Evolutionary conservation across 2,113 vertebrate genomes (phyloP), one percentile per base, ranked within the genome.

Genomic region (Microcebus griseorufus): DNA sequence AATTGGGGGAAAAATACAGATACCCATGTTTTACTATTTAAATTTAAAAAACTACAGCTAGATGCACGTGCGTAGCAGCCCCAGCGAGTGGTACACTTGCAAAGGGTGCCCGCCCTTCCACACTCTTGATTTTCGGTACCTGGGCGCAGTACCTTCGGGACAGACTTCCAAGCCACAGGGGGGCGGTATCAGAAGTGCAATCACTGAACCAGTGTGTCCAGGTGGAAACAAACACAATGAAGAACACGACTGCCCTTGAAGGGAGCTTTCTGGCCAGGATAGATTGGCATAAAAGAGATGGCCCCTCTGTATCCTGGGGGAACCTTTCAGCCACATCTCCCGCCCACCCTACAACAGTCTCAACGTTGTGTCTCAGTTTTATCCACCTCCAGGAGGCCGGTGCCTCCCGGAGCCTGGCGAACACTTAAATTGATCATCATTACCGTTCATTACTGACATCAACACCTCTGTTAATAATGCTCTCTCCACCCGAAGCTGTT

Each of bases 401-500:
- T 37, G 78, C 80, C 95, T 97, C 95, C 79, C 3, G 18, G 64
- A 97, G 87, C 25, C 94, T 39, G 80, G 32, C 92, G 93, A 64
- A 29, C 16, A 92, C 95, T 97, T 81, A 82, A 96, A 92, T 37
- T 96, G 89, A 60, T 90, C 10, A 7, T 97, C 87, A 96, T n/a
- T 70, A 97, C 82, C 64, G 53, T 79, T 86, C 72, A n/a, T 86
- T 97, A 92, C 6, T 87, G 90, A 80, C 58, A 72, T 97, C 96
- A 94, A 94, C 92, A 93, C 81, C 78, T 92, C 86, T 73, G 22
- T 97, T 95, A 90, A 69, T 79, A 95, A 93, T 9, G 22, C 3
- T 81, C 45, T 83, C 22, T 94, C 60, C 34, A 96, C 76, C 87
- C 55, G 93, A 94, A 95, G 65, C 51, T 45, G 2, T 86, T 84